Evolutionary conservation across 2,113 vertebrate species (phyloP), one percentile per base, ranked within the genome.

Genomic region (Pelusios castaneus): DNA sequence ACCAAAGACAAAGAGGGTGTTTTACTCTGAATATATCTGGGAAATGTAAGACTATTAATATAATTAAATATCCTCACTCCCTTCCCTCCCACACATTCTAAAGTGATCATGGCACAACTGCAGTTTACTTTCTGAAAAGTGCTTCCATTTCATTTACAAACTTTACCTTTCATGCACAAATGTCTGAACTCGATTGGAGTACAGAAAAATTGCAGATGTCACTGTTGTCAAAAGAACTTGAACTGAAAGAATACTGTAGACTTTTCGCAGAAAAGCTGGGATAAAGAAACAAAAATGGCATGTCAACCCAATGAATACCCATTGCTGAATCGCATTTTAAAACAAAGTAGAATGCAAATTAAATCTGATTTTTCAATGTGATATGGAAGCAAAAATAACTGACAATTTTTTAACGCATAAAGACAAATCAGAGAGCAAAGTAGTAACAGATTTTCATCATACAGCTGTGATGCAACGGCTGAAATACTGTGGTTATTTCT

Each of bases 251-350:
- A 99, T 99, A 89, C 97, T 98, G 97, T 99, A 99, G 49, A 99
- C 99, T 97, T 99, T 99, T 70, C 98, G 98, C 6, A 99, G 98
- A 97, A 99, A 99, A 60, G 98, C 99, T 99, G 87, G 31, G 94
- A 82, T 75, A 97, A 91, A 54, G 54, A 88, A 96, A 94, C 80
- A 93, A 12, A 85, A 82, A 94, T 83, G 67, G 1, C 0, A 85
- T 45, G 56, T 34, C 2, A 78, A 45, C 38, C 22, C 76, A n/a
- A n/a, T n/a, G 29, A 29, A 52, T 67, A 82, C 11, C 55, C 38
- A 67, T 22, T 84, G 84, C 8, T 82, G 38, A 80, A 29, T 90
- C 55, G 70, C 24, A 81, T 78, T 82, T 67, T 8, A 11, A 60
- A 70, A 92, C 49, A 54, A 86, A 47, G 4, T 27, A 24, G 27